Evolutionary conservation across 2,113 vertebrate species (phyloP).

Genomic region (Theropithecus gelada): DNA sequence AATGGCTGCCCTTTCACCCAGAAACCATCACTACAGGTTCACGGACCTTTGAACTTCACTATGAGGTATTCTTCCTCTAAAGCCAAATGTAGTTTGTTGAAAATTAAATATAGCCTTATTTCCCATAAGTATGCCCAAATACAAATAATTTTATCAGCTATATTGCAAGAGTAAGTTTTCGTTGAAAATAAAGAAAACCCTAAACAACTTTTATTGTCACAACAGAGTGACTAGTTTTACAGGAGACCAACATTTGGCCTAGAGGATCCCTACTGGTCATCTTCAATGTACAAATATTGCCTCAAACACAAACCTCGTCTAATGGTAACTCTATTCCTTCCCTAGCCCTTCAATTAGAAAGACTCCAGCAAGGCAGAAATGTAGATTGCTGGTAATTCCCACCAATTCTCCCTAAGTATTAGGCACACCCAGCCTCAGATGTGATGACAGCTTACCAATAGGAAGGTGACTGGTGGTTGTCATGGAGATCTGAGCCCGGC

Average conservation of each 20-base stretch:
- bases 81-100: not conserved
- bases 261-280: not conserved
- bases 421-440: not conserved
- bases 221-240: not conserved
- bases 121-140: not conserved
- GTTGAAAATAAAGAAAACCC: not conserved
- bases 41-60: not conserved
- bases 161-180: not conserved
- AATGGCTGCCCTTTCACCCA: not conserved
- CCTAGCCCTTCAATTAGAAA: not conserved
- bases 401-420: not conserved
- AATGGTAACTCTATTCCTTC: not conserved
- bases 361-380: not conserved
- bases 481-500: slow-evolving; percentile 86
- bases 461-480: slow-evolving; percentile 81
- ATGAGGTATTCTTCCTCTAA: not conserved
- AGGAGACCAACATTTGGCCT: not conserved
- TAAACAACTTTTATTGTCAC: not conserved
- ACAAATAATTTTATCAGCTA: not conserved
- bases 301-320: not conserved
- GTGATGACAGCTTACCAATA: slow-evolving; percentile 82
- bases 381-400: not conserved
- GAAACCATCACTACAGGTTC: not conserved
- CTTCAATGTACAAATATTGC: not conserved
- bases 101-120: slow-evolving; percentile 26